Percentiles rank a stretch among this genome's conserved stretches.
Evolutionary conservation across 2,888 invertebrate species (phyloP).

Genomic region (Eupithecia dodoneata): DNA sequence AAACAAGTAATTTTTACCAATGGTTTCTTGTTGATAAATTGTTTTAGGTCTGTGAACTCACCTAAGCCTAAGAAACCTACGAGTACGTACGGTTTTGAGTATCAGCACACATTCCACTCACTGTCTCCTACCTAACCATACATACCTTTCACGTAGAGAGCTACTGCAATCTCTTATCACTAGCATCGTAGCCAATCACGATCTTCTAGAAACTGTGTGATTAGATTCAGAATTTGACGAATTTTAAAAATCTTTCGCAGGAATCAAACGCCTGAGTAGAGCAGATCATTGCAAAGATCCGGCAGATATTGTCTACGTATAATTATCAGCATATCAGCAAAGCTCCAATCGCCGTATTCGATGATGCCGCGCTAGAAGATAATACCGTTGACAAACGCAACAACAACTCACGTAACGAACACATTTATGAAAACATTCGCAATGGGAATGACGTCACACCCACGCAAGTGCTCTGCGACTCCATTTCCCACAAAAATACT

Average conservation of each 20-base stretch:
- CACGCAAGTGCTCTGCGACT: conserved; percentile 76
- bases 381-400: conserved; percentile 73
- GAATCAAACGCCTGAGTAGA: conserved; percentile 96
- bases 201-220: conserved; percentile 50
- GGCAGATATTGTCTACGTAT: conserved; percentile 90
- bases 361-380: conserved; percentile 70
- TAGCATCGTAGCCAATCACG: conserved; percentile 69
- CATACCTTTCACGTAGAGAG: conserved; percentile 66
- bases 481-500: conserved; percentile 78
- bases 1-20: neutral
- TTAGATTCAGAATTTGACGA: conserved; percentile 66
- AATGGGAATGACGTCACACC: conserved; percentile 81
- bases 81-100: conserved; percentile 50
- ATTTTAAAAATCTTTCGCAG: conserved; percentile 83
- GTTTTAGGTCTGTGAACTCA: conserved; percentile 1
- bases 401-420: conserved; percentile 61
- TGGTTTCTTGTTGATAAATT: neutral
- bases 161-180: conserved; percentile 66
- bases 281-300: conserved; percentile 93
- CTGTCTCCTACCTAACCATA: conserved; percentile 59
- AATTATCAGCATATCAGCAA: conserved; percentile 86
- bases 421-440: conserved; percentile 72
- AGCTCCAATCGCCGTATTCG: conserved; percentile 79
- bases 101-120: conserved; percentile 61
- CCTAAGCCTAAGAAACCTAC: conserved; percentile 31